A percentile compares a stretch with the other conserved stretches of the same genome.
phyloP scores from a whole-genome alignment of 2,113 vertebrate species.

The Piprites chloris region DNA sequence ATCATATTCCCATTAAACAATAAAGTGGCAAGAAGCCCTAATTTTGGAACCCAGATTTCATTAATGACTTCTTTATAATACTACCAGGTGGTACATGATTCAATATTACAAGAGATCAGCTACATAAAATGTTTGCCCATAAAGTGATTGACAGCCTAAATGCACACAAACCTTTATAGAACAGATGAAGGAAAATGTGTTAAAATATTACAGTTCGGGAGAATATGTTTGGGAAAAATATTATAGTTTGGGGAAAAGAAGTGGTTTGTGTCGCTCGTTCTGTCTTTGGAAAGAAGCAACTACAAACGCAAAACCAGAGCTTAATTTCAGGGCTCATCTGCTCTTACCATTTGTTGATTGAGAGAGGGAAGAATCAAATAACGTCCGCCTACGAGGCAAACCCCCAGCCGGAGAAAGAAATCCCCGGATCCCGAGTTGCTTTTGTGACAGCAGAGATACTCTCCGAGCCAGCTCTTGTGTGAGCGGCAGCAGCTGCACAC shows the following conservation, averaged over 20 bases:
- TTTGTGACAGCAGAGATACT: neutral
- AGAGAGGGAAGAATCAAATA: neutral
- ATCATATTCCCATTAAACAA: neutral
- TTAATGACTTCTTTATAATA: neutral
- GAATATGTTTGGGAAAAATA: neutral
- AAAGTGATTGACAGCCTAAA: neutral
- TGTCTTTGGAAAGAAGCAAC: neutral
- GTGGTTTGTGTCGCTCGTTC: fast-evolving
- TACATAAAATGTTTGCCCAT: neutral
- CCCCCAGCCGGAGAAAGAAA: neutral
- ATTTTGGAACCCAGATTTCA: neutral
- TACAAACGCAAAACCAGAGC: neutral
- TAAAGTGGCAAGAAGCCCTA: neutral
- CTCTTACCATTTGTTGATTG: neutral
- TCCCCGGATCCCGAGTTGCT: neutral
- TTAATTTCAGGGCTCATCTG: neutral
- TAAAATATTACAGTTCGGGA: neutral
- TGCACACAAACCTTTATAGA: neutral
- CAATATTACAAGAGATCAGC: neutral
- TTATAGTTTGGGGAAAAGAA: neutral
- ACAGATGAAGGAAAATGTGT: neutral
- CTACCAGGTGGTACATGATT: neutral
- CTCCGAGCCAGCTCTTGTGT: neutral
- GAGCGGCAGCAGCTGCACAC: neutral
- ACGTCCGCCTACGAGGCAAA: neutral